Evolutionary conservation across 1,140 invertebrate species (phyloP).

Genomic region (Orussus abietinus): DNA sequence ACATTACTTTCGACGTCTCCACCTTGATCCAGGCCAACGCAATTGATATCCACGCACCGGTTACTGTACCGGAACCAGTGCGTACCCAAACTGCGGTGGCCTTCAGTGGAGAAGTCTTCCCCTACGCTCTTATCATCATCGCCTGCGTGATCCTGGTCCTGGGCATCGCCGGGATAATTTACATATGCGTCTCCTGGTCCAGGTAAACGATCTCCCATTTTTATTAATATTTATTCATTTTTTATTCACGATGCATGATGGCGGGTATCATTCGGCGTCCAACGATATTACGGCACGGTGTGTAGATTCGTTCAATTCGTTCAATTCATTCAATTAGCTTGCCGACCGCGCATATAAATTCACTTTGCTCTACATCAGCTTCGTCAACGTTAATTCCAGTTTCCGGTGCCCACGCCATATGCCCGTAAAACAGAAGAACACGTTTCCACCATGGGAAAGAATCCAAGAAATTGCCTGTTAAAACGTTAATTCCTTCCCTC

Average conservation of each 20-base stretch:
- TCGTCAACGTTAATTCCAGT: slow-evolving; percentile 29
- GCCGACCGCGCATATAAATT: too few species aligned
- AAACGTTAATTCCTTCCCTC: not conserved
- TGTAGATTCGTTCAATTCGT: too few species aligned
- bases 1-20: slow-evolving; percentile 65
- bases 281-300: too few species aligned
- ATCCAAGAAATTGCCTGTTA: too few species aligned
- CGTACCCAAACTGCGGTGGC: slow-evolving; percentile 58
- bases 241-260: too few species aligned
- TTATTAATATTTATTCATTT: too few species aligned
- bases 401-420: slow-evolving; percentile 16
- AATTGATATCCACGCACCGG: slow-evolving; percentile 65
- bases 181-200: slow-evolving; percentile 89
- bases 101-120: slow-evolving; percentile 71
- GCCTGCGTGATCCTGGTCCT: slow-evolving; percentile 83
- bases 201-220: too few species aligned
- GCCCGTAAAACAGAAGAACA: too few species aligned
- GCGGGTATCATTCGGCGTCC: too few species aligned
- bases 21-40: slow-evolving; percentile 63
- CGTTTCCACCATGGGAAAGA: too few species aligned
- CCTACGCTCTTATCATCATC: slow-evolving; percentile 81
- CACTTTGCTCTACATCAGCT: slow-evolving; percentile 20
- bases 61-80: slow-evolving; percentile 48
- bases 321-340: too few species aligned
- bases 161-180: slow-evolving; percentile 80